Percentiles rank a stretch among this genome's conserved stretches.
Conservation (phyloP, 1,140 invertebrate genomes). For the Cydia fagiglandana region DNA sequence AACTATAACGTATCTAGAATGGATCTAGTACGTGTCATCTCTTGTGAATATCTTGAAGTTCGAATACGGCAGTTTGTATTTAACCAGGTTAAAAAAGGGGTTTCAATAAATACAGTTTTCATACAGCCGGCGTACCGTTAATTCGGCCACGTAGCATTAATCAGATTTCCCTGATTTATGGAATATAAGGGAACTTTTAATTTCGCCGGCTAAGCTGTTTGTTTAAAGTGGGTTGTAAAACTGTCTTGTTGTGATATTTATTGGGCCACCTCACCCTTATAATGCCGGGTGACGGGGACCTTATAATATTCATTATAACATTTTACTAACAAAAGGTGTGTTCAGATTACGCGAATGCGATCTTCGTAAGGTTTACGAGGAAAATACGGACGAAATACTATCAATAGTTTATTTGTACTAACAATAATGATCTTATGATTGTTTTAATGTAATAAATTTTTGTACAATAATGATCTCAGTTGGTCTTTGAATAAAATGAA, state of each 20-base stretch:
- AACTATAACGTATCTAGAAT: too few relatives aligned
- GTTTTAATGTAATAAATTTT: too few relatives aligned
- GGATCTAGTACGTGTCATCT: too few relatives aligned
- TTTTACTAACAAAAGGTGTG: background rate
- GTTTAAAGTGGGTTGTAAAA: slow-evolving; percentile 51
- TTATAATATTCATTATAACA: background rate
- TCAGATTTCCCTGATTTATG: slow-evolving; percentile 45
- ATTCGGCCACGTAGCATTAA: background rate
- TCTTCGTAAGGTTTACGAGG: too few relatives aligned
- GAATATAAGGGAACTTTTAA: slow-evolving; percentile 55
- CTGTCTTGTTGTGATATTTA: slow-evolving; percentile 49
- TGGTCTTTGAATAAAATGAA: too few relatives aligned
- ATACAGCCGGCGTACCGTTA: background rate
- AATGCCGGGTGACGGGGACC: background rate
- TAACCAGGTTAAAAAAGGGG: background rate
- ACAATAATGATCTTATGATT: too few relatives aligned
- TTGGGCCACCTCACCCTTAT: background rate
- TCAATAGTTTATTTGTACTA: too few relatives aligned
- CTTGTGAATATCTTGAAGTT: too few relatives aligned
- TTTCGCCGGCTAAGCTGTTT: slow-evolving; percentile 49
- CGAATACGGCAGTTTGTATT: too few relatives aligned
- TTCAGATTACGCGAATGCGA: background rate
- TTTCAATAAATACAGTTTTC: background rate
- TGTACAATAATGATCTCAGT: too few relatives aligned
- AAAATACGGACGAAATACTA: too few relatives aligned